Percentiles rank a stretch among this genome's conserved stretches.
Evolutionary conservation across 2,113 vertebrate genomes (phyloP).

Genomic region (Terrapene triunguis): DNA sequence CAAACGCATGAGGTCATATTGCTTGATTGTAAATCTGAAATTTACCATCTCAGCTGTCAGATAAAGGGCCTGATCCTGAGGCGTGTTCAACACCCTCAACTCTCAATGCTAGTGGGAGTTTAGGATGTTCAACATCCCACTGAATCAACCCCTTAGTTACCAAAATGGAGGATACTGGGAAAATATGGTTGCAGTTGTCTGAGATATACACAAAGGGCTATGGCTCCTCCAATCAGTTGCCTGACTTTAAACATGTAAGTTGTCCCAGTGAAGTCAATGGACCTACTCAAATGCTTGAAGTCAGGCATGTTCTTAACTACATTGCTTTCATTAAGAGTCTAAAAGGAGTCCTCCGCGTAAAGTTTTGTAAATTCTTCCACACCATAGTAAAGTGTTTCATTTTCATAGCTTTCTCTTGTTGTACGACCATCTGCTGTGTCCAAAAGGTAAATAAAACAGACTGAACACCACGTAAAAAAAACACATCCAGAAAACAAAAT

Average conservation of each 20-base stretch:
- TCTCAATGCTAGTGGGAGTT: neutral
- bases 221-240: neutral
- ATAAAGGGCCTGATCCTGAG: neutral
- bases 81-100: neutral
- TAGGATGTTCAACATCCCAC: neutral
- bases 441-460: slow-evolving; percentile 39
- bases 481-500: neutral
- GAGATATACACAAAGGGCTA: neutral
- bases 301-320: neutral
- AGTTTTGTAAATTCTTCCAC: neutral
- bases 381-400: neutral
- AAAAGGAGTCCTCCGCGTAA: neutral
- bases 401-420: slow-evolving; percentile 23
- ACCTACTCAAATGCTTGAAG: neutral
- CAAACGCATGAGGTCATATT: neutral
- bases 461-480: slow-evolving; percentile 32
- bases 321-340: neutral
- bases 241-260: neutral
- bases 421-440: slow-evolving; percentile 32
- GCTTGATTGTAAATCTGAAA: neutral
- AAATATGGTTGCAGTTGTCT: neutral
- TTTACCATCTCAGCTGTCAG: neutral
- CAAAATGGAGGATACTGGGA: neutral
- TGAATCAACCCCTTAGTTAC: neutral
- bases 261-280: neutral